Conservation (phyloP, 2,797 vertebrate species). For the Melanotaenia parkinsoni region DNA sequence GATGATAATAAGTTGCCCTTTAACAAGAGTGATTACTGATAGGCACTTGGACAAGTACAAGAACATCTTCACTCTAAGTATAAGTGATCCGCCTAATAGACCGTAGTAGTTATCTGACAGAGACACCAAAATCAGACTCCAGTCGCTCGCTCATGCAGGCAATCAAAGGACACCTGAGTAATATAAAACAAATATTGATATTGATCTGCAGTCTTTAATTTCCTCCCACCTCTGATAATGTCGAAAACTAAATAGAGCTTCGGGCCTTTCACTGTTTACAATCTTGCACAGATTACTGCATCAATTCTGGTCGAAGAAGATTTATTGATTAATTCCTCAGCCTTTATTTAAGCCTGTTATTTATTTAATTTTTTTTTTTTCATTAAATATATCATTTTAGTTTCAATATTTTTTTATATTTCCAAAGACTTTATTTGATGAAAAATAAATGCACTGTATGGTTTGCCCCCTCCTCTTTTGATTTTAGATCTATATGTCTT, state of each 20-base stretch:
- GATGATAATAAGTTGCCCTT: constrained; percentile 61
- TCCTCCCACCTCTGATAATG: constrained; percentile 72
- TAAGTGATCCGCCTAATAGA: constrained; percentile 71
- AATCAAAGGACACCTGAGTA: constrained; percentile 75
- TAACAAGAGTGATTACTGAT: constrained; percentile 62
- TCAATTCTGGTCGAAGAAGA: constrained; percentile 62
- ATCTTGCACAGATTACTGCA: constrained; percentile 65
- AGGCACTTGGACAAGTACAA: constrained; percentile 55
- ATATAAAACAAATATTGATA: constrained; percentile 81
- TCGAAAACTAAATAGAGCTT: constrained; percentile 66
- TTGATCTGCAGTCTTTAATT: constrained; percentile 77
- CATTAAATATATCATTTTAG: constrained; percentile 56
- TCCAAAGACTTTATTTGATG: constrained; percentile 33
- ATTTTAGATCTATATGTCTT: constrained; percentile 11
- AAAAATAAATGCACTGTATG: constrained; percentile 25
- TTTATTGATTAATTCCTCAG: constrained; percentile 68
- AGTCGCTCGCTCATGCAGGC: constrained; percentile 66
- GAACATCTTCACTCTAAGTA: constrained; percentile 69
- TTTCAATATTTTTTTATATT: constrained; percentile 49
- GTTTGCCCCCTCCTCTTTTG: neutral
- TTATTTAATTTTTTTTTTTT: constrained; percentile 52
- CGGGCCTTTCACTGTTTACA: constrained; percentile 61
- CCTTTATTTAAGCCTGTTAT: constrained; percentile 62
- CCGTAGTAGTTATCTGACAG: constrained; percentile 68
- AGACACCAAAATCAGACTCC: constrained; percentile 71